These are phyloP conservation scores for Morus bassanus DNA, from an alignment of 2,797 vertebrate genomes.

Conservation along the genomic window DNA sequence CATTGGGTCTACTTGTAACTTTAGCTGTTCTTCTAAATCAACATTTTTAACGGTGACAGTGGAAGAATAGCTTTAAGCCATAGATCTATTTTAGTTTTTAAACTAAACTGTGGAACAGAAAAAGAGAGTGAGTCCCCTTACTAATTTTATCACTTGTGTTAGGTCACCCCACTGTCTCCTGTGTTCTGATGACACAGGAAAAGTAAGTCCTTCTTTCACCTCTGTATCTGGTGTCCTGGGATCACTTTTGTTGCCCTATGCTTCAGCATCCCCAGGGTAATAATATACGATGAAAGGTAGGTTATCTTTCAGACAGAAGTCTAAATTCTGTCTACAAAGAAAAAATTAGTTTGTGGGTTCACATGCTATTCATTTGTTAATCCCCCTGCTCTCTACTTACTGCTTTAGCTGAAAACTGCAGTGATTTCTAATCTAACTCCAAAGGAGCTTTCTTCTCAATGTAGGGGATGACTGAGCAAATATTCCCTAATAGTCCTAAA, in stretches of 20 bases:
- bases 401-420: neutral
- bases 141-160: neutral
- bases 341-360: neutral
- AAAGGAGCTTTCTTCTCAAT: neutral
- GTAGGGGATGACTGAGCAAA: neutral
- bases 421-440: neutral
- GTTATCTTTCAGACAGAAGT: neutral
- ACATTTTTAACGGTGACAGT: neutral
- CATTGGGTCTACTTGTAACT: neutral
- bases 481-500: neutral
- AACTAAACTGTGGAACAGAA: neutral
- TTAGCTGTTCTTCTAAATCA: neutral
- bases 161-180: neutral
- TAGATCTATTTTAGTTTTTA: neutral
- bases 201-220: neutral
- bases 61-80: neutral
- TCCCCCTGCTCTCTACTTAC: neutral
- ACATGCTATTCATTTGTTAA: neutral
- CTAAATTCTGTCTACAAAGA: neutral
- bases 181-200: conserved; percentile 18
- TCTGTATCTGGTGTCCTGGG: neutral
- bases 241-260: neutral
- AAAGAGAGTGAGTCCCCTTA: neutral
- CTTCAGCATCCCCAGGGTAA: neutral
- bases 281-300: neutral